Percentiles rank a stretch among this genome's conserved stretches.
phyloP scores from a whole-genome alignment of 2,113 vertebrate species.

The Grammomys dolichurus region DNA sequence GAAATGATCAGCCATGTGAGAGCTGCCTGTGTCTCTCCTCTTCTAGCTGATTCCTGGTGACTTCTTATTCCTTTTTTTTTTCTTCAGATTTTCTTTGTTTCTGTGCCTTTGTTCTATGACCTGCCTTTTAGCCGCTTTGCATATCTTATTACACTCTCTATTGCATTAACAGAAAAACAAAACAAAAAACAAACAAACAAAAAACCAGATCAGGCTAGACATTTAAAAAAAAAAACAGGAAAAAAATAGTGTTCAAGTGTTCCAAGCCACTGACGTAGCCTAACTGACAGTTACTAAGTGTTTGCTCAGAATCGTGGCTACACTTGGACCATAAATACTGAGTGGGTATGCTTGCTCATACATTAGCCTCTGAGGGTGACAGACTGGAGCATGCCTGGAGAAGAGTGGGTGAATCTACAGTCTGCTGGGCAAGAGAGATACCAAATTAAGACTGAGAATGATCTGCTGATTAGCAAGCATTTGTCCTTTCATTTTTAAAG shows the following conservation, averaged over 20 bases:
- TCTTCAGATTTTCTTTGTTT: slow-evolving; percentile 17
- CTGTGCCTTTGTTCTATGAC: background rate
- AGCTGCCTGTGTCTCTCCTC: background rate
- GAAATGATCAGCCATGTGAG: slow-evolving; percentile 14
- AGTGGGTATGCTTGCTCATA: background rate
- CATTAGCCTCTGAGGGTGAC: background rate
- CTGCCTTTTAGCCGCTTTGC: background rate
- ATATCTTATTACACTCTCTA: background rate
- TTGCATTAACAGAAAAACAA: background rate
- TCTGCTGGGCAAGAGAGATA: background rate
- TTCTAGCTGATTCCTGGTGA: background rate
- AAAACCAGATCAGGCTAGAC: background rate
- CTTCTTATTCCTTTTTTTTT: background rate
- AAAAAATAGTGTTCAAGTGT: slow-evolving; percentile 40
- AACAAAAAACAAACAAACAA: no score
- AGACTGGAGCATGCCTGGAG: background rate
- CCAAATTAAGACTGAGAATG: background rate
- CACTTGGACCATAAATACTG: background rate
- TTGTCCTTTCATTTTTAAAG: background rate
- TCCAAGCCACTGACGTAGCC: background rate
- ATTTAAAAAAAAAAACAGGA: background rate
- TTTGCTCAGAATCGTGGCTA: slow-evolving; percentile 27
- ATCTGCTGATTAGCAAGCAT: background rate
- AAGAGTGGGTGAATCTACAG: background rate
- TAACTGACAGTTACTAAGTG: background rate